These are phyloP conservation scores for Diaperis boleti DNA, from an alignment of 2,888 invertebrate species.

Conservation along the genomic window DNA sequence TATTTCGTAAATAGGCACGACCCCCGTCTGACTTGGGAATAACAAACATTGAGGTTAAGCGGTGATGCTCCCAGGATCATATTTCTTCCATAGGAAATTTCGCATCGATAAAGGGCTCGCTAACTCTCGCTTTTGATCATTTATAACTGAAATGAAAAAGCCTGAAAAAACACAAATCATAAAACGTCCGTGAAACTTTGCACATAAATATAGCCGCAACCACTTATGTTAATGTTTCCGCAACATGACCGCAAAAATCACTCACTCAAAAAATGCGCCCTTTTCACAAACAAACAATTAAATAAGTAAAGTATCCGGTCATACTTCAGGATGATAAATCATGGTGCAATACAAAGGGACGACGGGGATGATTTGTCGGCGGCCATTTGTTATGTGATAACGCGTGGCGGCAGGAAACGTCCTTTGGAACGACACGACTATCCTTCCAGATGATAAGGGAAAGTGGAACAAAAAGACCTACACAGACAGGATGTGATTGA, in stretches of 20 bases:
- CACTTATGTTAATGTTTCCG: conserved; percentile 59
- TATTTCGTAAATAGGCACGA: conserved; percentile 54
- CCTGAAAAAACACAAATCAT: conserved; percentile 28
- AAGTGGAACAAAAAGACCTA: conserved; percentile 31
- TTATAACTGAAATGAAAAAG: conserved; percentile 10
- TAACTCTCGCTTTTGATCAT: background rate
- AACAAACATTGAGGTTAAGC: conserved; percentile 56
- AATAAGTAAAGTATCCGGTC: conserved; percentile 64
- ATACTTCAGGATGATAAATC: conserved; percentile 52
- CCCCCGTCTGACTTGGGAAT: conserved; percentile 51
- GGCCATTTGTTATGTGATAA: conserved; percentile 62
- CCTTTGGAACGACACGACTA: conserved; percentile 41
- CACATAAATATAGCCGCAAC: conserved; percentile 40
- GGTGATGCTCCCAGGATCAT: conserved; percentile 34
- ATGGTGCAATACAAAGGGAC: conserved; percentile 48
- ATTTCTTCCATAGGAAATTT: conserved; percentile 28
- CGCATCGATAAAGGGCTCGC: conserved; percentile 12
- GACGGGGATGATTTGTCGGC: conserved; percentile 61
- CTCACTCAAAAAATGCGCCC: conserved; percentile 58
- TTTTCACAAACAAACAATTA: conserved; percentile 61
- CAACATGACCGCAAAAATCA: conserved; percentile 55
- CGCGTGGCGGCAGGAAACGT: conserved; percentile 57
- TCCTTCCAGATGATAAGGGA: conserved; percentile 33
- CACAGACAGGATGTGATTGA: conserved; percentile 24
- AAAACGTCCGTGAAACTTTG: conserved; percentile 19